Percentiles rank a stretch among this genome's conserved stretches.
phyloP scores from a whole-genome alignment of 2,888 invertebrate genomes.

The Caradrina clavipalpis region DNA sequence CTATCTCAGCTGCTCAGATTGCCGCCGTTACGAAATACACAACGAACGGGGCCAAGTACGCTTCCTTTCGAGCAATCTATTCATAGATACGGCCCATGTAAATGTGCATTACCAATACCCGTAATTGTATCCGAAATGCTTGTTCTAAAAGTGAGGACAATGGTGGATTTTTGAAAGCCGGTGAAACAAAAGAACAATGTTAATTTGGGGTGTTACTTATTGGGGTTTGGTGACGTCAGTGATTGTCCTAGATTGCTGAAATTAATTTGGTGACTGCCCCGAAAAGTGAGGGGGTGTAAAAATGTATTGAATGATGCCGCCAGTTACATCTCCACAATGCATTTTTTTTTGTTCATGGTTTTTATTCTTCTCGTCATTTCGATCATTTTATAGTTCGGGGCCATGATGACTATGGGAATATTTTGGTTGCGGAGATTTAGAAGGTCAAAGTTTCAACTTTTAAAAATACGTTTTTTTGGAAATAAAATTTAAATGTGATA shows the following conservation, averaged over 20 bases:
- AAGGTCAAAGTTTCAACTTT: no score
- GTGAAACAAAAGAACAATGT: slow-evolving; percentile 45
- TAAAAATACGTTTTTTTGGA: no score
- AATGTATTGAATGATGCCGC: neutral
- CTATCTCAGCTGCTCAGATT: slow-evolving; percentile 71
- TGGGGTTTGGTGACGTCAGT: slow-evolving; percentile 5
- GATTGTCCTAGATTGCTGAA: neutral
- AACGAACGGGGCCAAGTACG: slow-evolving; percentile 82
- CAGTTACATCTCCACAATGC: no score
- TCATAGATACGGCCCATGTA: slow-evolving; percentile 59
- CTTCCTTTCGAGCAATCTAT: slow-evolving; percentile 78
- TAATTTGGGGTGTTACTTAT: slow-evolving; percentile 9
- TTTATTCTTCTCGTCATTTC: no score
- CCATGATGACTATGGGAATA: no score
- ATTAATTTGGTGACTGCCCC: neutral
- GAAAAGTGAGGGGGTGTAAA: neutral
- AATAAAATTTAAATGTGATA: no score
- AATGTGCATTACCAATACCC: slow-evolving; percentile 54
- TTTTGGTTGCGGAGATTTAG: no score
- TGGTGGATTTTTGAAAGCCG: slow-evolving; percentile 31
- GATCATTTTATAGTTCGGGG: no score
- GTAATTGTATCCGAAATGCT: slow-evolving; percentile 53
- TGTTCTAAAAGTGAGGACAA: slow-evolving; percentile 39
- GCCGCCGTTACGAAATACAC: slow-evolving; percentile 73
- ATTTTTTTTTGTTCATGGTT: no score